Percentiles rank a stretch among this genome's conserved stretches.
phyloP scores from a whole-genome alignment of 2,797 vertebrate species.

The Champsocephalus esox region DNA sequence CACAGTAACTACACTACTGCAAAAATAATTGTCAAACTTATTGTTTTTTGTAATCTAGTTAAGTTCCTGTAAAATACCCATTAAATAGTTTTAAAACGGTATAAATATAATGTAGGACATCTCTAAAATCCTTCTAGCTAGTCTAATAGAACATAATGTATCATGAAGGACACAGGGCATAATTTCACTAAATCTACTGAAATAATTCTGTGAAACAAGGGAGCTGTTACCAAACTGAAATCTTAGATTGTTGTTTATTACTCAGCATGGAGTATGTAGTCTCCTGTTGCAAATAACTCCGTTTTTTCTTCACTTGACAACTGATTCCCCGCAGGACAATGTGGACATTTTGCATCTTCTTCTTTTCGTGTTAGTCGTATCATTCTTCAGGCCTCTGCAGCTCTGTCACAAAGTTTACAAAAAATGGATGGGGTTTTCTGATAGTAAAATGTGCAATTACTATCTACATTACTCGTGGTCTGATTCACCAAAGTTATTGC shows the following conservation, averaged over 20 bases:
- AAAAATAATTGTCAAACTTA: not conserved
- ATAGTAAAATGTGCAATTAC: not conserved
- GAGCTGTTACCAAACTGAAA: conserved; percentile 38
- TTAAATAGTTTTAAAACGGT: not conserved
- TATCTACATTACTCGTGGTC: not conserved
- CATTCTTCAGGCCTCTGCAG: conserved; percentile 18
- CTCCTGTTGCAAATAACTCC: conserved; percentile 34
- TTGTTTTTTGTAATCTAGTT: not conserved
- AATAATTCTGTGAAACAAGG: conserved; percentile 46
- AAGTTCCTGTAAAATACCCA: not conserved
- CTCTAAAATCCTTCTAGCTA: not conserved
- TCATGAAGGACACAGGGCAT: not conserved
- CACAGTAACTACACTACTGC: not conserved
- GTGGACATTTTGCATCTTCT: conserved; percentile 41
- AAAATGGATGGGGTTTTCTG: not conserved
- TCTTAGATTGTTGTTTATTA: conserved; percentile 43
- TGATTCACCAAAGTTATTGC: not conserved
- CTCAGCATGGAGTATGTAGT: conserved; percentile 23
- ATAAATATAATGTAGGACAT: conserved; percentile 13
- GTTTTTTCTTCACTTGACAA: conserved; percentile 44
- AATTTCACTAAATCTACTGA: conserved; percentile 23
- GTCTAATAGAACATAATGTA: conserved; percentile 2
- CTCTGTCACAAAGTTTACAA: conserved; percentile 10
- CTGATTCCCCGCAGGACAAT: conserved; percentile 35
- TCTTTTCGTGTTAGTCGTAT: conserved; percentile 14